Conservation (phyloP, 2,888 invertebrate species). For the Phortica okadai region DNA sequence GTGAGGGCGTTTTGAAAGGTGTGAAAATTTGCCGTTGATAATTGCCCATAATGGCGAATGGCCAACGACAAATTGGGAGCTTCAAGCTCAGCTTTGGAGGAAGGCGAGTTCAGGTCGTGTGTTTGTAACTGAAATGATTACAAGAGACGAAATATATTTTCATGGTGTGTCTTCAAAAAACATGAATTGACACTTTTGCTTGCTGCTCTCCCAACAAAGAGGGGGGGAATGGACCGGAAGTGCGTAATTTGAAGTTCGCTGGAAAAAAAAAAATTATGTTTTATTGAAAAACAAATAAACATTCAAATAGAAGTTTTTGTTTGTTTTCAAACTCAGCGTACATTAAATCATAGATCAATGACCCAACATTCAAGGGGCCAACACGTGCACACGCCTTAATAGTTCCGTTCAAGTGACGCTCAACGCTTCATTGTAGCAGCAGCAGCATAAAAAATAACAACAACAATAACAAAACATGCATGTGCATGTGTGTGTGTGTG, state of each 20-base stretch:
- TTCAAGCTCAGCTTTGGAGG: too few relatives aligned
- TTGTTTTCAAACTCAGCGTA: neutral
- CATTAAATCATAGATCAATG: conserved; percentile 14
- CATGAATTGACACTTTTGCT: too few relatives aligned
- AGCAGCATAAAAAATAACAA: neutral
- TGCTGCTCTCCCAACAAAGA: too few relatives aligned
- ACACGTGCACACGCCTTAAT: neutral
- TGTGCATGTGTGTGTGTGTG: too few relatives aligned
- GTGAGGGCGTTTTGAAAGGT: conserved; percentile 4
- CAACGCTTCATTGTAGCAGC: conserved; percentile 3
- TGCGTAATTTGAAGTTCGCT: too few relatives aligned
- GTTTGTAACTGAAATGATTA: too few relatives aligned
- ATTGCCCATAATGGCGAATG: neutral
- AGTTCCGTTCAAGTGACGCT: neutral
- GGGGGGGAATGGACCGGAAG: too few relatives aligned
- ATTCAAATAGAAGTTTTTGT: neutral
- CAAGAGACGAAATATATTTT: too few relatives aligned
- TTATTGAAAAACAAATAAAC: neutral
- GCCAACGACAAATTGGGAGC: neutral
- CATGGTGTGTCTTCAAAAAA: too few relatives aligned
- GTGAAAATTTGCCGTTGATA: conserved; percentile 1
- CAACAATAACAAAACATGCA: too few relatives aligned
- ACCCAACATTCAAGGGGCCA: neutral
- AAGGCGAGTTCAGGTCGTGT: too few relatives aligned
- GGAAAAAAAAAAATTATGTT: neutral